A percentile compares a stretch with the other conserved stretches of the same genome.
Evolutionary conservation across 2,888 invertebrate genomes (phyloP).

Genomic region (Muschampia plurimacula): DNA sequence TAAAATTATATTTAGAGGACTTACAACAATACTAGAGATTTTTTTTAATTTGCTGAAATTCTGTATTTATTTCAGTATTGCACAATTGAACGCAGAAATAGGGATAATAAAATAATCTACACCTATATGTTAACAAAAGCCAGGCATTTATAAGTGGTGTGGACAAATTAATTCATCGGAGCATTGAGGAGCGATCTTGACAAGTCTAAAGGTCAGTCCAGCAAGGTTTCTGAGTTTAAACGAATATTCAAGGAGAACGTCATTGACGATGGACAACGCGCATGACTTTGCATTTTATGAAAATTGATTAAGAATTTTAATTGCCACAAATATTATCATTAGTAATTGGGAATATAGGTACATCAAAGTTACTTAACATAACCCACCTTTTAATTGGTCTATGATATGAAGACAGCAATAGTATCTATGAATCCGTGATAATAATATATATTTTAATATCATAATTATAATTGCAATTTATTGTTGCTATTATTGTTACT

Average conservation of each 20-base stretch:
- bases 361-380: no score
- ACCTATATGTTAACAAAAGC: neutral
- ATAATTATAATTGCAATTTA: no score
- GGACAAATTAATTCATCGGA: slow-evolving; percentile 23
- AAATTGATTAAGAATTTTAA: slow-evolving; percentile 18
- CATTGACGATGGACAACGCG: slow-evolving; percentile 28
- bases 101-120: neutral
- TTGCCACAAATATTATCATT: neutral
- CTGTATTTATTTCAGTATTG: no score
- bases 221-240: slow-evolving; percentile 45
- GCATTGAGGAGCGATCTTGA: slow-evolving; percentile 39
- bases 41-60: no score
- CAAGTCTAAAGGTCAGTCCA: slow-evolving; percentile 43
- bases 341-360: no score
- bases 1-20: no score
- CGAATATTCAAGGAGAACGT: slow-evolving; percentile 45
- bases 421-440: no score
- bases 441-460: no score
- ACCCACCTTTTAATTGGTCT: no score
- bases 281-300: slow-evolving; percentile 4
- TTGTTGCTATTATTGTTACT: no score
- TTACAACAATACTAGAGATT: no score
- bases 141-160: neutral
- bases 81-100: neutral
- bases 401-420: no score